A percentile compares a stretch with the other conserved stretches of the same genome.
Conservation (phyloP, 2,797 vertebrate species). For the Muraenolepis orangiensis region DNA sequence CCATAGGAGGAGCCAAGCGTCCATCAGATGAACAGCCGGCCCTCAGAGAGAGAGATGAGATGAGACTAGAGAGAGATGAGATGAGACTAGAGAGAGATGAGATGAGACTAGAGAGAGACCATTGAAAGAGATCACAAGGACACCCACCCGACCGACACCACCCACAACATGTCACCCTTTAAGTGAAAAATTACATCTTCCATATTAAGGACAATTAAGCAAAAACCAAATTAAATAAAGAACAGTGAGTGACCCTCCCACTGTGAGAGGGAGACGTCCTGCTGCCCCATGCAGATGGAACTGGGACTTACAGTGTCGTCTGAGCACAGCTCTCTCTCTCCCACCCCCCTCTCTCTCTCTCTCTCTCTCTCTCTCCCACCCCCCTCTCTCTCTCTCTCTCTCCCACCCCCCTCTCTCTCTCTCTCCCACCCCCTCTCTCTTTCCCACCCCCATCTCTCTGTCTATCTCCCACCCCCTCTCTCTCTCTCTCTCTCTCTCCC, state of each 20-base stretch:
- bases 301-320: slow-evolving; percentile 63
- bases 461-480: slow-evolving; percentile 20
- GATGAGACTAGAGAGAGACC: slow-evolving; percentile 65
- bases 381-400: slow-evolving; percentile 26
- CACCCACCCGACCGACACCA: slow-evolving; percentile 44
- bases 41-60: no score
- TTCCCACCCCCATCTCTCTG: no score
- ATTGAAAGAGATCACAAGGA: slow-evolving; percentile 48
- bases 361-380: neutral
- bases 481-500: slow-evolving; percentile 34
- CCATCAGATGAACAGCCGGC: slow-evolving; percentile 45
- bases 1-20: slow-evolving; percentile 31
- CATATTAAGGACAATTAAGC: slow-evolving; percentile 42
- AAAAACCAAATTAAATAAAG: slow-evolving; percentile 67
- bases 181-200: slow-evolving; percentile 56
- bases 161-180: slow-evolving; percentile 51
- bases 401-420: slow-evolving; percentile 19
- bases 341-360: neutral
- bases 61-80: slow-evolving; percentile 66
- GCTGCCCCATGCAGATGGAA: slow-evolving; percentile 72
- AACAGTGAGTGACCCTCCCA: slow-evolving; percentile 58
- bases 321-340: slow-evolving; percentile 33
- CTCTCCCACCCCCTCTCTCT: neutral
- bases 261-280: slow-evolving; percentile 62
- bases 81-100: slow-evolving; percentile 66